These are phyloP conservation scores for Aurelia aurita complex sp. Pacific DNA, from an alignment of 30 jellyfish, hydroid and myxozoan genomes.

Conservation along the genomic window DNA sequence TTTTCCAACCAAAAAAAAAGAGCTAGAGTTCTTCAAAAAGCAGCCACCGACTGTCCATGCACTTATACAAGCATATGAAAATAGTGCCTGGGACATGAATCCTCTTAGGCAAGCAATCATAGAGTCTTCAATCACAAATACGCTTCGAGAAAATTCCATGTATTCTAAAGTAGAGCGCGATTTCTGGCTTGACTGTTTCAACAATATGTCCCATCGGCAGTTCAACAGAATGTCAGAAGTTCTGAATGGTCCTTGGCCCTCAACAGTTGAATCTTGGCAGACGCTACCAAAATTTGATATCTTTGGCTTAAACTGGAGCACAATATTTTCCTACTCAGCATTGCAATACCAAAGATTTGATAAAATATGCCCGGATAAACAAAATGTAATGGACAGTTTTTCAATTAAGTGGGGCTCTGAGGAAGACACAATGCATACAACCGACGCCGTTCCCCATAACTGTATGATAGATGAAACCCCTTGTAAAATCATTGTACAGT, in stretches of 20 bases:
- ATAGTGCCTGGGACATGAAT: not conserved
- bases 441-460: constrained; percentile 8
- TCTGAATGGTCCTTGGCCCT: constrained; percentile 25
- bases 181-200: constrained; percentile 13
- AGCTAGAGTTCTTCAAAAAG: not conserved
- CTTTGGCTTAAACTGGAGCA: constrained; percentile 1
- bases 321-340: not conserved
- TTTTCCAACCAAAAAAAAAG: too few relatives aligned
- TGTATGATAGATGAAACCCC: not conserved
- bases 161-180: constrained; percentile 15
- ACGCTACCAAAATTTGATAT: not conserved
- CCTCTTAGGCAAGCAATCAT: constrained; percentile 11
- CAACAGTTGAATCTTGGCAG: constrained; percentile 32
- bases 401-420: not conserved
- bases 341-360: not conserved
- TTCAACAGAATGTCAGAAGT: constrained; percentile 24
- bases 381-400: not conserved
- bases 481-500: constrained; percentile 20
- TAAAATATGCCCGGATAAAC: not conserved
- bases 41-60: constrained; percentile 21
- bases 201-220: constrained; percentile 15
- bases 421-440: not conserved
- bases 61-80: not conserved
- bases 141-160: not conserved
- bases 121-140: not conserved